A percentile compares a stretch with the other conserved stretches of the same genome.
Evolutionary conservation across 37 sponge, comb jelly and placozoan genomes (phyloP).

Genomic region (Agelas oroides): DNA sequence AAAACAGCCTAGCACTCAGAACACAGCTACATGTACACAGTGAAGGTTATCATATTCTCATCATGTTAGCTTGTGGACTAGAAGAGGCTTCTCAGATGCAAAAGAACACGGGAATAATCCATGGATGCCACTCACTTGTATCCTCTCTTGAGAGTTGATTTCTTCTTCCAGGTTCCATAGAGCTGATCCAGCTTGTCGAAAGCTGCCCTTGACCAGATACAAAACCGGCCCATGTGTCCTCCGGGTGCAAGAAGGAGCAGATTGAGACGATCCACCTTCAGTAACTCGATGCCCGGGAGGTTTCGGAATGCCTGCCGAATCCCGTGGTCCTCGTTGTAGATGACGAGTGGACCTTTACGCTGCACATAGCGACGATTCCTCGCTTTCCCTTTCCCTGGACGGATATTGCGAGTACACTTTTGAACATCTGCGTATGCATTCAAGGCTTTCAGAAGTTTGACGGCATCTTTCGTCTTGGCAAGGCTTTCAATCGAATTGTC

Average conservation of each 20-base stretch:
- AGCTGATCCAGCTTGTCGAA: constrained; percentile 92
- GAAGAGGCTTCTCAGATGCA: too few relatives aligned
- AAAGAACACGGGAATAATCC: too few relatives aligned
- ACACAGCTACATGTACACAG: too few relatives aligned
- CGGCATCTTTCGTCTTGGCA: constrained; percentile 93
- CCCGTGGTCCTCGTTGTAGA: constrained; percentile 94
- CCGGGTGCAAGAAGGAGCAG: constrained; percentile 97
- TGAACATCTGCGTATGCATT: constrained; percentile 93
- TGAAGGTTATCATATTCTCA: too few relatives aligned
- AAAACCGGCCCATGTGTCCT: constrained; percentile 98
- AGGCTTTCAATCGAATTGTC: constrained; percentile 74
- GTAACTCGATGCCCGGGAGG: constrained; percentile 93
- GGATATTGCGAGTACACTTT: constrained; percentile 82
- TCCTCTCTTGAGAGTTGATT: constrained; percentile 64
- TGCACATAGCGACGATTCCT: constrained; percentile 90
- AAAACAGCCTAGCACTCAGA: too few relatives aligned
- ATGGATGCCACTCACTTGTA: constrained; percentile 87
- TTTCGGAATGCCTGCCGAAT: constrained; percentile 93
- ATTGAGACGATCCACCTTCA: constrained; percentile 89
- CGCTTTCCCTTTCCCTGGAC: constrained; percentile 97
- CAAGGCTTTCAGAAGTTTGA: constrained; percentile 82
- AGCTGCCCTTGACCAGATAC: constrained; percentile 94
- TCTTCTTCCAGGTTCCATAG: constrained; percentile 89
- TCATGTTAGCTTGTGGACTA: too few relatives aligned
- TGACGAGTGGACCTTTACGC: constrained; percentile 91